Evolutionary conservation across 2,797 vertebrate genomes (phyloP).

Genomic region (Menidia menidia): DNA sequence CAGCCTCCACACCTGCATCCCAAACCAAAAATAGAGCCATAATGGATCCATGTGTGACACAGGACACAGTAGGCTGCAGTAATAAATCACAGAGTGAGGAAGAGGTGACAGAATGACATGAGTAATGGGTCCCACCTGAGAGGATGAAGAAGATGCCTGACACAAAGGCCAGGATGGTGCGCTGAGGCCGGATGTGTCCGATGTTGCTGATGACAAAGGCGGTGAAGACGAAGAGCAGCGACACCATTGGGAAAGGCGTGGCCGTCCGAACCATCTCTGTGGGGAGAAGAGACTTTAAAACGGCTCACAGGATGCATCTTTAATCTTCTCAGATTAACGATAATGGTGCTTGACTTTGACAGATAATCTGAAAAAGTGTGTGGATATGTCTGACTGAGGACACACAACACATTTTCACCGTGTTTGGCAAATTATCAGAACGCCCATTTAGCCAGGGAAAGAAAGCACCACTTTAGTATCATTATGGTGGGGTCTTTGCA

Average conservation of each 20-base stretch:
- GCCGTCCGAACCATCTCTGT: conserved; percentile 92
- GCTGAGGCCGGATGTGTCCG: conserved; percentile 94
- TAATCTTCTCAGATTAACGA: background rate
- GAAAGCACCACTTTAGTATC: too few relatives aligned
- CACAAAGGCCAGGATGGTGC: conserved; percentile 93
- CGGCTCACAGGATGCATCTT: conserved; percentile 11
- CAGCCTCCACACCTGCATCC: conserved; percentile 35
- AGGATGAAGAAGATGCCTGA: conserved; percentile 97
- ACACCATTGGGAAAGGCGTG: conserved; percentile 94
- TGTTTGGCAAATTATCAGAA: too few relatives aligned
- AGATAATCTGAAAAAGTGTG: background rate
- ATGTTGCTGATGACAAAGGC: conserved; percentile 97
- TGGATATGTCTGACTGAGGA: background rate
- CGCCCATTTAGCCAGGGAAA: too few relatives aligned
- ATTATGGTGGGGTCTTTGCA: background rate
- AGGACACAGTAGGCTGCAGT: conserved; percentile 45
- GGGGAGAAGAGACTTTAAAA: conserved; percentile 38
- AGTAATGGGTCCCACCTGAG: conserved; percentile 82
- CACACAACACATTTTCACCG: too few relatives aligned
- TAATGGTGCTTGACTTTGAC: background rate
- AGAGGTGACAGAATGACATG: conserved; percentile 29
- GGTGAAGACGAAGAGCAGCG: conserved; percentile 93
- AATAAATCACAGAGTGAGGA: conserved; percentile 57
- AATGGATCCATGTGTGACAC: conserved; percentile 61
- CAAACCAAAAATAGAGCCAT: conserved; percentile 56